These are phyloP conservation scores for Ips typographus DNA, from an alignment of 1,140 invertebrate species.

Conservation along the genomic window DNA sequence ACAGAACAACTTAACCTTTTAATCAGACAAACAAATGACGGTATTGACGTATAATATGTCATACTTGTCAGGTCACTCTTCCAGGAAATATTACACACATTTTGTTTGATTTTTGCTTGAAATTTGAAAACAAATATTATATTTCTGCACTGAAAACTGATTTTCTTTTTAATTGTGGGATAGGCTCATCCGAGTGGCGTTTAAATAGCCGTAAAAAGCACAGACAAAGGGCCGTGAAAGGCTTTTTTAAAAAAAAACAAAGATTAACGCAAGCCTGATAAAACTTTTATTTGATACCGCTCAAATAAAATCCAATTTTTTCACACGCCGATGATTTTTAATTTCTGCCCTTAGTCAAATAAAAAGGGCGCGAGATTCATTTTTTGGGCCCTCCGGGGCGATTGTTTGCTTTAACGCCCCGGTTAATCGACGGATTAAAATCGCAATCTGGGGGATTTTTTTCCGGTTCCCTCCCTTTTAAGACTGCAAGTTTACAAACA, in stretches of 20 bases:
- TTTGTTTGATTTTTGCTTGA: too few species aligned
- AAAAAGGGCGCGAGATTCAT: conserved; percentile 34
- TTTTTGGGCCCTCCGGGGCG: conserved; percentile 27
- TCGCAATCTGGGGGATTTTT: conserved; percentile 16
- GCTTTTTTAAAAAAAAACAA: neutral
- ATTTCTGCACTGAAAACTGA: too few species aligned
- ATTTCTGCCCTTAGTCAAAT: conserved; percentile 35
- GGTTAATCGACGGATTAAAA: conserved; percentile 27
- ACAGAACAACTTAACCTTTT: too few species aligned
- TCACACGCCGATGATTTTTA: conserved; percentile 31
- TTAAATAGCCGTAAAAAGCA: conserved; percentile 8
- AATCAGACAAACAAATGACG: too few species aligned
- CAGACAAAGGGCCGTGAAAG: too few species aligned
- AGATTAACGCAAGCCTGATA: conserved; percentile 13
- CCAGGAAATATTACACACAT: too few species aligned
- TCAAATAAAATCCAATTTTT: conserved; percentile 32
- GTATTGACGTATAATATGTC: too few species aligned
- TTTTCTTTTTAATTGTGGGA: too few species aligned
- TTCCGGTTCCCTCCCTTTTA: neutral
- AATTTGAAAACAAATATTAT: too few species aligned
- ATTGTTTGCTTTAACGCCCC: conserved; percentile 33
- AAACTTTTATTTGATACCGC: conserved; percentile 28
- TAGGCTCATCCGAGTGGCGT: too few species aligned
- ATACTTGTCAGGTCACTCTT: too few species aligned
- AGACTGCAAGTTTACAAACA: too few species aligned